These are phyloP conservation scores for Electrona antarctica DNA, from an alignment of 2,113 vertebrate species.

Conservation along the genomic window DNA sequence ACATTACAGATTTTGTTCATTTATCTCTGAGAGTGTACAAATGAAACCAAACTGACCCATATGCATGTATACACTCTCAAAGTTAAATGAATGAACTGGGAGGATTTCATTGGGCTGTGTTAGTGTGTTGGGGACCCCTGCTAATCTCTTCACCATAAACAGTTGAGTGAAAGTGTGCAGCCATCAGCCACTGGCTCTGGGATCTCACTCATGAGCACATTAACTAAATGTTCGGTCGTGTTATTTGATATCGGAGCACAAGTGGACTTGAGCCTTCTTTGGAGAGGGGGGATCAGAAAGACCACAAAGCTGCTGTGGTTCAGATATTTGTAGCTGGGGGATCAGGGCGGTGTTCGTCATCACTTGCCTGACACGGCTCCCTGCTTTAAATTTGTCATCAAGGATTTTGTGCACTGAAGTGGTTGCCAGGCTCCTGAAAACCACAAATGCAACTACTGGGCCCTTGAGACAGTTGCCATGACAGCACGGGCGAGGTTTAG, in stretches of 20 bases:
- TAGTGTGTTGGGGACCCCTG: no score
- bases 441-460: constrained; percentile 43
- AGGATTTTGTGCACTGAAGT: constrained; percentile 40
- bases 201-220: neutral
- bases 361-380: constrained; percentile 25
- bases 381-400: constrained; percentile 50
- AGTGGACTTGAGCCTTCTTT: neutral
- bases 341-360: constrained; percentile 25
- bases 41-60: no score
- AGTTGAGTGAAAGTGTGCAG: neutral
- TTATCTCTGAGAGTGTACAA: no score
- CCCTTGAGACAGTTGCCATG: constrained; percentile 56
- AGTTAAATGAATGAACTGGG: no score
- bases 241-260: constrained; percentile 7
- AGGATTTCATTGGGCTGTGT: no score
- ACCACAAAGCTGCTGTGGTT: neutral
- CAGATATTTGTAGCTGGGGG: constrained; percentile 14
- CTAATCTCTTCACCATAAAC: neutral
- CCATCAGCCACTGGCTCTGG: neutral
- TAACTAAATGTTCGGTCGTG: neutral
- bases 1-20: no score
- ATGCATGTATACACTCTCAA: no score
- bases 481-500: constrained; percentile 31
- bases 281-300: neutral
- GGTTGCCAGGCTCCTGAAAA: constrained; percentile 37